A percentile compares a stretch with the other conserved stretches of the same genome.
Evolutionary conservation across 1,140 invertebrate species (phyloP).

Genomic region (Cyclargus thomasi): DNA sequence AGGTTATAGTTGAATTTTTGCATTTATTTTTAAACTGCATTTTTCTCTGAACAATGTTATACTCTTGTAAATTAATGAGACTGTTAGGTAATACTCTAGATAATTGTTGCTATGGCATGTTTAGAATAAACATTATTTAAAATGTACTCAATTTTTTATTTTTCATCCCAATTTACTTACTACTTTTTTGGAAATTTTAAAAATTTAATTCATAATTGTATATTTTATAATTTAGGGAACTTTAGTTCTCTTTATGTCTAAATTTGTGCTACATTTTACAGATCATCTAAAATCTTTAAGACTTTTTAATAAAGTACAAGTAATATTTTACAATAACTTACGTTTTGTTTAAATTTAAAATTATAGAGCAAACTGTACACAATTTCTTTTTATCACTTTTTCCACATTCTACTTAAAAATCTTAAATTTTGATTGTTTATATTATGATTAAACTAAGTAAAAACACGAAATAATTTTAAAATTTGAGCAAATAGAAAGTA

Average conservation of each 20-base stretch:
- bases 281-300: no score
- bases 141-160: conserved; percentile 18
- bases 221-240: no score
- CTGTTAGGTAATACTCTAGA: conserved; percentile 71
- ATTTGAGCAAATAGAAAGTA: not conserved
- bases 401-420: not conserved
- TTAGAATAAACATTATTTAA: conserved; percentile 57
- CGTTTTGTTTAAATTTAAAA: not conserved
- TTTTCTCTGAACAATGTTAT: conserved; percentile 57
- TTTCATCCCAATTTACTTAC: conserved; percentile 5
- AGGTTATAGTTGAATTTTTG: conserved; percentile 31
- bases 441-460: no score
- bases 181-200: no score
- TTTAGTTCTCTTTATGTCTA: no score
- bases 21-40: conserved; percentile 60
- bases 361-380: not conserved
- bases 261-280: no score
- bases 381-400: conserved; percentile 9
- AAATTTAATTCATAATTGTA: no score
- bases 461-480: conserved; percentile 8
- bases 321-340: no score
- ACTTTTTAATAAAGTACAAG: no score
- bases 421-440: no score
- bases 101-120: conserved; percentile 55
- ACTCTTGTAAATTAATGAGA: conserved; percentile 72